A percentile compares a stretch with the other conserved stretches of the same genome.
These are phyloP conservation scores for Cherax quadricarinatus DNA, from an alignment of 1,140 invertebrate species.

Conservation along the genomic window DNA sequence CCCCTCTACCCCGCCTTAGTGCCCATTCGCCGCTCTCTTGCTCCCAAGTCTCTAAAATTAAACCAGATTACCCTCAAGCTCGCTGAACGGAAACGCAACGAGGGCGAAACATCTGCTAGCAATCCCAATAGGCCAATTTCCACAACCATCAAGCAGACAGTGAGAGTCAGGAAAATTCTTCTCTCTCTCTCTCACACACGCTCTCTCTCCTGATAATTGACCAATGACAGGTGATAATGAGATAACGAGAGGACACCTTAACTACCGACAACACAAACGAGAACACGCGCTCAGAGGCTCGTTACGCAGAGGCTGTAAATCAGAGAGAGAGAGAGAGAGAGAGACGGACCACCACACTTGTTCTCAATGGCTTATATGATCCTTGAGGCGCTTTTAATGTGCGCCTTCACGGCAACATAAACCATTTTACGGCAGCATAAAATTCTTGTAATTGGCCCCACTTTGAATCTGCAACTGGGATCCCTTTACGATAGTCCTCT, in stretches of 20 bases:
- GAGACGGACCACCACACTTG: constrained; percentile 20
- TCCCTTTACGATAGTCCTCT: constrained; percentile 33
- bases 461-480: constrained; percentile 48
- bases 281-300: not conserved
- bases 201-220: constrained; percentile 22
- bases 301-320: not conserved
- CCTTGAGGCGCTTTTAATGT: constrained; percentile 60
- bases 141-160: constrained; percentile 11
- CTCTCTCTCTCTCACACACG: not conserved
- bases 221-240: constrained; percentile 38
- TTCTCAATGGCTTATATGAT: constrained; percentile 61
- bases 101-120: constrained; percentile 14
- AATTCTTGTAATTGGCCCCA: constrained; percentile 69
- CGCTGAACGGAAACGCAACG: constrained; percentile 25
- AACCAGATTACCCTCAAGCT: constrained; percentile 25
- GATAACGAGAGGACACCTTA: constrained; percentile 8
- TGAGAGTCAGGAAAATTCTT: not conserved
- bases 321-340: constrained; percentile 37
- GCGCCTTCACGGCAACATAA: constrained; percentile 66
- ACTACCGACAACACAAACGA: constrained; percentile 2
- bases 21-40: not conserved
- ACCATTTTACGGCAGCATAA: constrained; percentile 69
- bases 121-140: constrained; percentile 50
- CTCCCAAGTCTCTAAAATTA: constrained; percentile 35
- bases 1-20: not conserved